Evolutionary conservation across 1,140 invertebrate genomes (phyloP), one percentile per base, ranked within the genome.

Genomic region (Drosophila varians): DNA sequence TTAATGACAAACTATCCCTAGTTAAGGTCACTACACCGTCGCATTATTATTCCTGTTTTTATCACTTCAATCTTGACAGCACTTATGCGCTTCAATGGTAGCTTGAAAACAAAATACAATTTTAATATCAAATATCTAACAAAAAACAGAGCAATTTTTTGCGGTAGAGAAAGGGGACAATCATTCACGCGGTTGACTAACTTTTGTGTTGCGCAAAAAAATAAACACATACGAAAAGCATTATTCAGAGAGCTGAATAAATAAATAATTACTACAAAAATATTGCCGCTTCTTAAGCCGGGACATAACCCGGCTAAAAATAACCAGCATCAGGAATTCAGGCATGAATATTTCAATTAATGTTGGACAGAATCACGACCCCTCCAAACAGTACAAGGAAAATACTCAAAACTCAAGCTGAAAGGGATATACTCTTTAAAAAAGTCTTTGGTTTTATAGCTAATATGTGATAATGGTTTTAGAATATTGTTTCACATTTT

Each of bases 301-400:
- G 23, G 12, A 49, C 47, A 11, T 38, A 3, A 36, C 31, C 65
- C n/a, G 12, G 31, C 55, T 66, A 66, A 66, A 66, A 66, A 66
- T 66, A 66, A 66, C 47, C 16, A 12, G 9, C 36, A 66, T 64
- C 62, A 42, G 46, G 19, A 26, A 65, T 43, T 52, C 38, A 16
- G 70, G 46, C 58, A 74, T 84, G 68, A 84, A 84, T 84, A 84
- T 86, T 84, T 84, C 76, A 87, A 84, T 86, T 84, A 76, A 86
- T 87, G 76, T 70, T 49, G 55, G 3, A 38, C 43, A 16, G 7
- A 18, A 47, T 49, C 56, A 28, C 16, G 48, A 8, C 52, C 49
- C 46, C 14, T 60, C 46, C 47, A 31, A 71, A 55, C 64, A 43
- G 57, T 68, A 7, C 8, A 52, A 51, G 1, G 4, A 23, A 34